phyloP scores from a whole-genome alignment of 2,888 invertebrate genomes.

The Himalopsyche kuldschensis region DNA sequence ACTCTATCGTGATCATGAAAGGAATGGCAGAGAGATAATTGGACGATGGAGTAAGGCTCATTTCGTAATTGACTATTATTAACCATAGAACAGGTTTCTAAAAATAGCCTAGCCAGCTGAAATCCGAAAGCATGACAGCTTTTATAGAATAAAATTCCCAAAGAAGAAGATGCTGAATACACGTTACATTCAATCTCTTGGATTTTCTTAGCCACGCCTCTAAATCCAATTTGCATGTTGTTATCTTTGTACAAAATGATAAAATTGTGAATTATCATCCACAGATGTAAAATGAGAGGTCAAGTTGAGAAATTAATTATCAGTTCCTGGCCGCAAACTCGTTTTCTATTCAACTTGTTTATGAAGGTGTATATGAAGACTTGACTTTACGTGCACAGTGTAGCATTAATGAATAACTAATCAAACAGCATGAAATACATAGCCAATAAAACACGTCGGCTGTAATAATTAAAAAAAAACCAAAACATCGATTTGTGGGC shows the following conservation, averaged over 20 bases:
- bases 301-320: not conserved
- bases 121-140: no score
- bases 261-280: not conserved
- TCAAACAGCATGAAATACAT: not conserved
- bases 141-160: no score
- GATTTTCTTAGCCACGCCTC: not conserved
- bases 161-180: not conserved
- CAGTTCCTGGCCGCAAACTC: not conserved
- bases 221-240: not conserved
- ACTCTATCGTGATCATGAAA: no score
- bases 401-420: not conserved
- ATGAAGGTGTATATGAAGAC: not conserved
- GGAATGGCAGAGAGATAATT: no score
- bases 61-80: no score
- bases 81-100: no score
- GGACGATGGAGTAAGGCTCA: no score
- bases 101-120: no score
- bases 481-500: not conserved
- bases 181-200: not conserved
- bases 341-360: not conserved
- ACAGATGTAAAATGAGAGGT: not conserved
- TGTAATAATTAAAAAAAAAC: not conserved
- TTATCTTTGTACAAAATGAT: not conserved
- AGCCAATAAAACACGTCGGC: not conserved
- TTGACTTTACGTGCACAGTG: not conserved